Evolutionary conservation across 1,140 invertebrate genomes (phyloP).

Genomic region (Microvelia longipes): DNA sequence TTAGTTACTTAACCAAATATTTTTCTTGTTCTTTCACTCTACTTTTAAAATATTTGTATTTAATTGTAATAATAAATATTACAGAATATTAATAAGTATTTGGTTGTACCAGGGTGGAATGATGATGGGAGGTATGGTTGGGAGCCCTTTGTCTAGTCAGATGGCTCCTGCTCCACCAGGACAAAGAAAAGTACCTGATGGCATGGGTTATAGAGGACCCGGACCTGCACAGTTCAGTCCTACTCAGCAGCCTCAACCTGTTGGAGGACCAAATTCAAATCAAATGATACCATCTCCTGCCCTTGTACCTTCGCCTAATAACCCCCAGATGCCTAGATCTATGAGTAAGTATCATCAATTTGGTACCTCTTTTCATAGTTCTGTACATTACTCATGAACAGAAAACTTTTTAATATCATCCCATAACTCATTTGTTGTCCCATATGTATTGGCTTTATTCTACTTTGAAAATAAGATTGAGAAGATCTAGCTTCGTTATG

Average conservation of each 20-base stretch:
- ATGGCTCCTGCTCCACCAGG: constrained; percentile 26
- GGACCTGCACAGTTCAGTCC: constrained; percentile 27
- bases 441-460: too few species aligned
- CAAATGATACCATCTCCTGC: constrained; percentile 56
- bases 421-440: too few species aligned
- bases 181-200: constrained; percentile 32
- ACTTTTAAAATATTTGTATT: too few species aligned
- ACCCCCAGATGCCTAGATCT: constrained; percentile 34
- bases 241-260: constrained; percentile 21
- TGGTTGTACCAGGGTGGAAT: constrained; percentile 9
- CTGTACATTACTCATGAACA: too few species aligned
- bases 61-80: too few species aligned
- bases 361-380: too few species aligned
- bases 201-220: constrained; percentile 19
- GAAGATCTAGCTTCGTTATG: too few species aligned
- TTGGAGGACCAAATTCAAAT: constrained; percentile 16
- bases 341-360: constrained; percentile 11
- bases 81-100: too few species aligned
- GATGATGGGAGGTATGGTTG: constrained; percentile 27
- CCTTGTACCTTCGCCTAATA: constrained; percentile 44
- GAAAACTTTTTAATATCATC: too few species aligned
- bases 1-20: too few species aligned
- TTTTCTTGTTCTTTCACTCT: too few species aligned
- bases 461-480: too few species aligned
- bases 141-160: constrained; percentile 25